Evolutionary conservation across 2,797 vertebrate genomes (phyloP).

Genomic region (Choloepus didactylus): DNA sequence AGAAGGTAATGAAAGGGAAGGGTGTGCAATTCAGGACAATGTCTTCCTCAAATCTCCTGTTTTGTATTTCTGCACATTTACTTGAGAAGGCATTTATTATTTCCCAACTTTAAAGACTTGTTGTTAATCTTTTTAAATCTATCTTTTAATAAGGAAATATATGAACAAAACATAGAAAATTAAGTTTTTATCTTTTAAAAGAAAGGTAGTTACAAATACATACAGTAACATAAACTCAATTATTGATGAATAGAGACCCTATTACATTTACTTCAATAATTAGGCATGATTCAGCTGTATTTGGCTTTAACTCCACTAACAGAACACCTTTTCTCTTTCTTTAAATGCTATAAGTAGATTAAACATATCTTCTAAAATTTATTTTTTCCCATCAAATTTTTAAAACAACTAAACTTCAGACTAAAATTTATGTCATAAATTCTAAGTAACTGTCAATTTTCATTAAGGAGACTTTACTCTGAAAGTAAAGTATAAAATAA

Average conservation of each 20-base stretch:
- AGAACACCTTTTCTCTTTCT: not conserved
- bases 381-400: not conserved
- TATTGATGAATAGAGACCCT: not conserved
- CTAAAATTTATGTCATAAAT: conserved; percentile 11
- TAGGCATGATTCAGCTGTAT: not conserved
- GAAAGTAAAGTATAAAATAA: conserved; percentile 58
- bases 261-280: not conserved
- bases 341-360: not conserved
- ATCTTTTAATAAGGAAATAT: not conserved
- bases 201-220: not conserved
- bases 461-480: conserved; percentile 39
- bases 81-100: not conserved
- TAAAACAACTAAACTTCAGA: conserved; percentile 24
- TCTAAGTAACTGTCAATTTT: conserved; percentile 28
- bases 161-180: not conserved
- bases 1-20: not conserved
- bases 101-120: not conserved
- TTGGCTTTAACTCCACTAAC: not conserved
- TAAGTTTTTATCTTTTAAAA: conserved; percentile 25
- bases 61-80: not conserved
- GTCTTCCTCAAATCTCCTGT: not conserved
- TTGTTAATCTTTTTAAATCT: conserved; percentile 1
- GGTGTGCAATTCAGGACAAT: not conserved
- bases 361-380: conserved; percentile 40
- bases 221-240: not conserved